Conservation (phyloP, 1,140 invertebrate species). For the Cydia splendana region DNA sequence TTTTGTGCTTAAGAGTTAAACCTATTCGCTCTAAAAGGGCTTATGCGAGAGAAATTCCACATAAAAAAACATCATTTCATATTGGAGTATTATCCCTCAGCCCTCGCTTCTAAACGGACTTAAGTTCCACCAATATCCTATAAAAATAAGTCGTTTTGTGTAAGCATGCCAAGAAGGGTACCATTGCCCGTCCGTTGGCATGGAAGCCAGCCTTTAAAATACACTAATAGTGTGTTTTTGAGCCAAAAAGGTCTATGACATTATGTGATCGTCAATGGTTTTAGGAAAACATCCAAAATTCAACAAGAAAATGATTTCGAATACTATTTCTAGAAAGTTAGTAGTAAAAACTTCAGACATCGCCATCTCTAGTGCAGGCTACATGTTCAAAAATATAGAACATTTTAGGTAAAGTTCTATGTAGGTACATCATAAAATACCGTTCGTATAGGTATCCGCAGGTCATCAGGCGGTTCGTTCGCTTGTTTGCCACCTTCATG, state of each 20-base stretch:
- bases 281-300: not conserved
- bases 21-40: not conserved
- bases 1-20: not conserved
- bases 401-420: too few relatives aligned
- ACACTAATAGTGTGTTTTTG: not conserved
- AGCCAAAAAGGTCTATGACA: conserved; percentile 18
- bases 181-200: not conserved
- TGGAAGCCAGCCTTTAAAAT: not conserved
- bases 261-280: not conserved
- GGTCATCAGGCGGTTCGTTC: too few relatives aligned
- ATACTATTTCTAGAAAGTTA: too few relatives aligned
- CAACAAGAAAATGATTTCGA: too few relatives aligned
- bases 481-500: too few relatives aligned
- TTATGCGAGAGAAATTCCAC: not conserved
- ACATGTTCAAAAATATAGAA: too few relatives aligned
- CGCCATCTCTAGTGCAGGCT: too few relatives aligned
- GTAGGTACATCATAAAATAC: too few relatives aligned
- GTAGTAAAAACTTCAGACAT: too few relatives aligned
- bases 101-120: not conserved
- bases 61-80: not conserved
- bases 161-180: not conserved
- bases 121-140: not conserved
- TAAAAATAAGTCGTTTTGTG: not conserved
- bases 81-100: not conserved
- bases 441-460: too few relatives aligned